Evolutionary conservation across 2,797 vertebrate species (phyloP), one percentile per base, ranked within the genome.

Genomic region (Sternotherus odoratus): DNA sequence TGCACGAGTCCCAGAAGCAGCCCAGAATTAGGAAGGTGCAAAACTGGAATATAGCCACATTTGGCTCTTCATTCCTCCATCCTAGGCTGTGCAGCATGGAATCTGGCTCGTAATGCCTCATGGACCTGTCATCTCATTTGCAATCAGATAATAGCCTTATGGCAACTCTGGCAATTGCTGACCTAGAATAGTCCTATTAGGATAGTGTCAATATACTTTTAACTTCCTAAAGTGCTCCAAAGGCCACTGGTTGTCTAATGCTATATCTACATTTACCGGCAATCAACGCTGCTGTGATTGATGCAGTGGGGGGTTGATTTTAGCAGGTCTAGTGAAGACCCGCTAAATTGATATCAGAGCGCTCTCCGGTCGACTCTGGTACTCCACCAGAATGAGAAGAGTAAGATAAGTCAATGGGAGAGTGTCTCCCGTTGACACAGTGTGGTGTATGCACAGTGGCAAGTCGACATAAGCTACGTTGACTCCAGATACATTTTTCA

Each of bases 141-240:
- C 89, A 94, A 95, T 94, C 78, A 8, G 85, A 94, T 87, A 66
- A 84, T 63, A 88, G 95, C 90, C 94, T 96, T 95, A 95, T 95
- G 90, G 95, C 95, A 97, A 96, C 92, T 94, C 87, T 84, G 93
- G 91, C 89, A 94, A 78, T 92, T 93, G 92, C 94, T 96, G 90
- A 94, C 72, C 94, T 94, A 80, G 56, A 93, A 89, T 92, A 95
- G 85, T 95, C 86, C 94, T 94, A 81, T 88, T 91, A 95, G 90
- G 89, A 80, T 86, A 54, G 50, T 51, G 82, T 91, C 43, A 92
- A 50, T 82, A 85, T 89, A 82, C 48, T 77, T 84, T 66, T 72
- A 72, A 72, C 66, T 74, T 46, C 82, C 93, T 77, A 90, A 85
- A 43, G 49, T 60, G 53, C 85, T 80, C 69, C 57, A 94, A 74